Evolutionary conservation across 2,888 invertebrate genomes (phyloP).

Genomic region (Yponomeuta sedellus): DNA sequence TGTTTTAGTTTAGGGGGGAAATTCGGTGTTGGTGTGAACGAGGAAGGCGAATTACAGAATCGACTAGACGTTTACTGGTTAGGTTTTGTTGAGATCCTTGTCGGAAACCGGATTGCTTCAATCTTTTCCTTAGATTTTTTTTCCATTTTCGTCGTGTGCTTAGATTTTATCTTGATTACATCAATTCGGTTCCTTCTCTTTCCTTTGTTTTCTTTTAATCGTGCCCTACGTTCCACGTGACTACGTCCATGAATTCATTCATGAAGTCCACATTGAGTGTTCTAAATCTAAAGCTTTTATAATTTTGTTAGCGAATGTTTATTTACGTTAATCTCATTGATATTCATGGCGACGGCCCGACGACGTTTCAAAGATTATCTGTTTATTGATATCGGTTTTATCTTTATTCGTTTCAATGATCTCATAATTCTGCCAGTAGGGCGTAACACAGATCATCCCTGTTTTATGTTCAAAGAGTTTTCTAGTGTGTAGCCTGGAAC

Average conservation of each 20-base stretch:
- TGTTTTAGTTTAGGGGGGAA: constrained; percentile 23
- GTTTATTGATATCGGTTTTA: constrained; percentile 33
- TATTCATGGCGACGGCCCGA: not conserved
- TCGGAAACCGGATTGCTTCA: constrained; percentile 23
- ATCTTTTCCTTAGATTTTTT: not conserved
- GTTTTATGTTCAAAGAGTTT: constrained; percentile 40
- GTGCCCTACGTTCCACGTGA: not conserved
- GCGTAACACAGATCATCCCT: constrained; percentile 43
- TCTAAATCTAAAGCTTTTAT: not conserved
- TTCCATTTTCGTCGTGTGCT: not conserved
- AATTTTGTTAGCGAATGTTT: not conserved
- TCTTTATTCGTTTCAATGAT: constrained; percentile 47
- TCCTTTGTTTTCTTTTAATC: not conserved
- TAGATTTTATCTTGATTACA: constrained; percentile 3
- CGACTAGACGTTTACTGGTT: constrained; percentile 26
- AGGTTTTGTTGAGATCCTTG: constrained; percentile 28
- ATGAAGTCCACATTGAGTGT: not conserved
- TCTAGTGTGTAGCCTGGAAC: constrained; percentile 31
- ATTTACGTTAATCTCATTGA: not conserved
- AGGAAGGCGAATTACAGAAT: constrained; percentile 31
- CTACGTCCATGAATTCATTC: not conserved
- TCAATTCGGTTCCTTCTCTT: not conserved
- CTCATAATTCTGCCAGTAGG: constrained; percentile 43
- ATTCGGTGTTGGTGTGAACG: constrained; percentile 25
- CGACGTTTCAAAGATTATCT: constrained; percentile 1